Percentiles rank a stretch among this genome's conserved stretches.
Evolutionary conservation across 2,113 vertebrate species (phyloP).

Genomic region (Puma concolor): DNA sequence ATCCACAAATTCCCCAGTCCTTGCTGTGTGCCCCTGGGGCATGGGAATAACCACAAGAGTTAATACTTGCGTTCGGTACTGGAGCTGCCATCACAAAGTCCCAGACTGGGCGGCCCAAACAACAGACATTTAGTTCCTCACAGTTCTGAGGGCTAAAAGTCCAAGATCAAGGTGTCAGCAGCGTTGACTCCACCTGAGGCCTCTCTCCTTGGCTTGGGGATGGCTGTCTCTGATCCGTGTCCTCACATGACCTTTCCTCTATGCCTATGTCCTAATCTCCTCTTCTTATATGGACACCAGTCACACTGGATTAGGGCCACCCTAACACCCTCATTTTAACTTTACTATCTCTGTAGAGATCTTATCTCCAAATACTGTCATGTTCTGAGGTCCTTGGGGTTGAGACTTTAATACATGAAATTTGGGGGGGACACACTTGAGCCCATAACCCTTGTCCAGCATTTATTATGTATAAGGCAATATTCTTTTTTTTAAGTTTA

Average conservation of each 20-base stretch:
- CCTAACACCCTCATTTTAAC: not conserved
- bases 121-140: not conserved
- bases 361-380: not conserved
- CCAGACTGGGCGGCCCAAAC: not conserved
- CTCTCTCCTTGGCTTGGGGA: not conserved
- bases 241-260: not conserved
- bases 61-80: too few species aligned
- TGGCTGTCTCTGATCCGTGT: accelerated
- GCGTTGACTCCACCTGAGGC: not conserved
- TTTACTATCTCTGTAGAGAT: not conserved
- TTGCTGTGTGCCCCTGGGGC: not conserved
- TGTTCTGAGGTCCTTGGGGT: too few species aligned
- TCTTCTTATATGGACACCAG: not conserved
- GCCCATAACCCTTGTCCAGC: accelerated
- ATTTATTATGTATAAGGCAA: not conserved
- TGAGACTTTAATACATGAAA: not conserved
- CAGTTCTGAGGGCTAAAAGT: not conserved
- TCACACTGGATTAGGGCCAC: not conserved
- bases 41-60: not conserved
- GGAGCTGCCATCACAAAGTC: not conserved
- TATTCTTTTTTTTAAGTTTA: not conserved
- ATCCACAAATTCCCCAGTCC: not conserved
- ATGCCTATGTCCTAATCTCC: not conserved
- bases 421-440: too few species aligned
- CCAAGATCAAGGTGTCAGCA: not conserved